Conservation (phyloP, 2,888 invertebrate species). For the Pyrrhosoma nymphula region DNA sequence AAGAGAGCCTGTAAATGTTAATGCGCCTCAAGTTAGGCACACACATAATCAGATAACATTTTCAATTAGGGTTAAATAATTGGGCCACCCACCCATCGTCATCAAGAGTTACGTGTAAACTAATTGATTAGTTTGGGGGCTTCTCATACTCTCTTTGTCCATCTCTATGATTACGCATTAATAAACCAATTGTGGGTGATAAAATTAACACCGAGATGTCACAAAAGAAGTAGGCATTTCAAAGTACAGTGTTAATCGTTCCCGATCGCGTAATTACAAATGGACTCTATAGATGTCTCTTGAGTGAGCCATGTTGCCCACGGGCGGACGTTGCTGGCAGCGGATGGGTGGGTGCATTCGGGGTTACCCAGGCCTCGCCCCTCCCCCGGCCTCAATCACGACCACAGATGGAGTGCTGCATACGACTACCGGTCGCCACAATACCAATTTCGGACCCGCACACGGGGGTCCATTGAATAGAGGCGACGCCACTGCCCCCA, state of each 20-base stretch:
- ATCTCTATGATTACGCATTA: no score
- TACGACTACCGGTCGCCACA: conserved; percentile 13
- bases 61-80: no score
- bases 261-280: not conserved
- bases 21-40: no score
- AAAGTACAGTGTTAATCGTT: not conserved
- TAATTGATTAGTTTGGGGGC: no score
- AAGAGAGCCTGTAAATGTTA: no score
- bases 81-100: no score
- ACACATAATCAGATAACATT: no score
- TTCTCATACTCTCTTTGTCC: no score
- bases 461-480: not conserved
- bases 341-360: not conserved
- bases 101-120: no score
- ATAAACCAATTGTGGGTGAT: no score
- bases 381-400: conserved; percentile 11
- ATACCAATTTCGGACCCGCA: conserved; percentile 18
- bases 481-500: conserved; percentile 26
- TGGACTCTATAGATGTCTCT: not conserved
- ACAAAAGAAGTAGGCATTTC: no score
- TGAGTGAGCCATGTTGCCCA: not conserved
- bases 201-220: no score
- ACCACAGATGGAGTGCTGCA: conserved; percentile 39
- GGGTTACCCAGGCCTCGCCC: not conserved
- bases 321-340: not conserved